Evolutionary conservation across 2,113 vertebrate genomes (phyloP), one percentile per base, ranked within the genome.

Genomic region (Xiphias gladius): DNA sequence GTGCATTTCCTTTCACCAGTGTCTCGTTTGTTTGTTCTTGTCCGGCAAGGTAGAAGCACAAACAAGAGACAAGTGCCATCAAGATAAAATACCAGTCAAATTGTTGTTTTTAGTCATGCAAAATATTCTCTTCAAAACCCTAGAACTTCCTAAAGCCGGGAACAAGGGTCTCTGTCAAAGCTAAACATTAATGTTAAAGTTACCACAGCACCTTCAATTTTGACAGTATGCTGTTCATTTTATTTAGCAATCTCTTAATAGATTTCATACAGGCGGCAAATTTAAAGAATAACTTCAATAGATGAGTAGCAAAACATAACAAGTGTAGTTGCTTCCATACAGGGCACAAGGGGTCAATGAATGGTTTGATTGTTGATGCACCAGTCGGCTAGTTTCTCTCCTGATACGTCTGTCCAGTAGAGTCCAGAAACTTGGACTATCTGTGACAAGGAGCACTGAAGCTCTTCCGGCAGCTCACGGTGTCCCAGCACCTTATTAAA

Each of bases 101-200:
- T n/a, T 16, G 24, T 55, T 74, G 54, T 77, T 71, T 66, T 50
- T 59, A 54, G 43, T 13, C 57, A 64, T 28, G 39, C 41, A 37
- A 50, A 58, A 1, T 78, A 59, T 66, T 78, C 62, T 66, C 32
- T 61, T 26, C 37, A 39, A 77, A 65, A 43, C 19, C 24, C 35
- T 48, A 30, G 59, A 58, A 58, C 24, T 24, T 19, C 50, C 68
- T 24, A 19, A 39, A 72, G n/a, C 46, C 65, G 61, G 28, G n/a
- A 52, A 39, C 46, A 66, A 20, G 35, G 22, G 58, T 54, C 37
- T 71, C 39, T 71, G 43, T 73, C 13, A 16, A 58, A 32, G 24
- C n/a, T 68, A 5, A 35, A 35, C 20, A 41, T n/a, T 12, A 61
- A 69, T 13, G 8, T n/a, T 17, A 13, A 3, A 61, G 59, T 61